These are phyloP conservation scores for Platalea minor DNA, from an alignment of 2,797 vertebrate species.

Conservation along the genomic window DNA sequence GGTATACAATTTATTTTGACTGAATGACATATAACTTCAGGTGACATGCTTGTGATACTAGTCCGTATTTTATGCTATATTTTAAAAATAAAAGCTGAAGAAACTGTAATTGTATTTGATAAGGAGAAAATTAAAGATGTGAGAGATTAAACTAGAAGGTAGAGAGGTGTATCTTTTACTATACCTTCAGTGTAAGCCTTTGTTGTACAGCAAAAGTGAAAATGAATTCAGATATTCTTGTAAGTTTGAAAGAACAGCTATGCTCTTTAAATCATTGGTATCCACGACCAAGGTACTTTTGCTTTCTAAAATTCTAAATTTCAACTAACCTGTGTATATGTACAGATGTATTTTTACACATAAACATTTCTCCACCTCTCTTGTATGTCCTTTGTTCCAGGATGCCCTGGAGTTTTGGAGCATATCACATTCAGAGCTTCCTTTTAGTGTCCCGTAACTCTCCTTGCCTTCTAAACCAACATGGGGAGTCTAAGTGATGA, in stretches of 20 bases:
- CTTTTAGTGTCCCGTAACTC: not conserved
- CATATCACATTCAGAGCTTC: not conserved
- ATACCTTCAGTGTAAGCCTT: not conserved
- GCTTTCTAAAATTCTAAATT: not conserved
- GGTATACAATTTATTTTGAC: not conserved
- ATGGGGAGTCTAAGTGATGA: not conserved
- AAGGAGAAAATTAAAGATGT: not conserved
- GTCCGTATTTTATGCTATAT: not conserved
- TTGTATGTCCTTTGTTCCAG: not conserved
- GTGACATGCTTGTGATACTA: not conserved
- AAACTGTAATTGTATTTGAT: not conserved
- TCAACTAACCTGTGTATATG: rapidly evolving
- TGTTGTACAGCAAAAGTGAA: not conserved
- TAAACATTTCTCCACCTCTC: not conserved
- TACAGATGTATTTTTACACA: not conserved
- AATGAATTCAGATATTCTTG: not conserved
- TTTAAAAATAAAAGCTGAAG: not conserved
- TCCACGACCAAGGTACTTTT: not conserved
- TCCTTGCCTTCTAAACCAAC: not conserved
- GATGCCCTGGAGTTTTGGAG: not conserved
- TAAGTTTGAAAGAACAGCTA: not conserved
- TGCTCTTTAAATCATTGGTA: not conserved
- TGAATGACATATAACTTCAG: not conserved
- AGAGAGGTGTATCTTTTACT: not conserved
- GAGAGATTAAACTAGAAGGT: not conserved